Conservation (phyloP, 2,113 vertebrate species). For the Chrysemys picta region DNA sequence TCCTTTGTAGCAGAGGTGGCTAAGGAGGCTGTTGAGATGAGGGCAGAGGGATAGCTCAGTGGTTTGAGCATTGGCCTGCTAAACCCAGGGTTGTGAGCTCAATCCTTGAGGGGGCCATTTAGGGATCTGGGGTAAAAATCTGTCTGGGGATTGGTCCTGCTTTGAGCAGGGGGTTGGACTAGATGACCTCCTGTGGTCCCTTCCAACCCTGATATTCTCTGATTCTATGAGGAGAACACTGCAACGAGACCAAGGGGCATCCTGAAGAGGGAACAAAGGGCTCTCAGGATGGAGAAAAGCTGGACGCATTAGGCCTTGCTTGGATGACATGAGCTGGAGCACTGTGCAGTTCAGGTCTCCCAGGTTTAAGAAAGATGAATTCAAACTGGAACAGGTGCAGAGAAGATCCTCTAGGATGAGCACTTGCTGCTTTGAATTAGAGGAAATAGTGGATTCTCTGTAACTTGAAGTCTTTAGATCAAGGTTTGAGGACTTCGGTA, state of each 20-base stretch:
- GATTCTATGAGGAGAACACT: background rate
- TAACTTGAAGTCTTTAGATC: background rate
- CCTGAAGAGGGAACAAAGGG: background rate
- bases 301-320: background rate
- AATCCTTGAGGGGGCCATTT: no score
- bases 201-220: no score
- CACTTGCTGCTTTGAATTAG: background rate
- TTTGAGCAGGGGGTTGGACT: no score
- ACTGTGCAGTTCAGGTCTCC: background rate
- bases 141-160: no score
- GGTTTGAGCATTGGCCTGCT: no score
- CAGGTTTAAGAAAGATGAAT: background rate
- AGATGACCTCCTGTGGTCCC: no score
- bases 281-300: background rate
- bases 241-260: background rate
- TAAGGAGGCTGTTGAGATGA: conserved; percentile 12
- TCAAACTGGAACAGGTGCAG: background rate
- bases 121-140: no score
- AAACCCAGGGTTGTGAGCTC: no score
- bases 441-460: background rate
- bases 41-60: no score
- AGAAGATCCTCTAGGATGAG: background rate
- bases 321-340: background rate
- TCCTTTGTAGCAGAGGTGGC: background rate
- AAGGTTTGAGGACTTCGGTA: no score